These are phyloP conservation scores for Drosophila quinaria DNA, from an alignment of 2,888 invertebrate species.

Conservation along the genomic window DNA sequence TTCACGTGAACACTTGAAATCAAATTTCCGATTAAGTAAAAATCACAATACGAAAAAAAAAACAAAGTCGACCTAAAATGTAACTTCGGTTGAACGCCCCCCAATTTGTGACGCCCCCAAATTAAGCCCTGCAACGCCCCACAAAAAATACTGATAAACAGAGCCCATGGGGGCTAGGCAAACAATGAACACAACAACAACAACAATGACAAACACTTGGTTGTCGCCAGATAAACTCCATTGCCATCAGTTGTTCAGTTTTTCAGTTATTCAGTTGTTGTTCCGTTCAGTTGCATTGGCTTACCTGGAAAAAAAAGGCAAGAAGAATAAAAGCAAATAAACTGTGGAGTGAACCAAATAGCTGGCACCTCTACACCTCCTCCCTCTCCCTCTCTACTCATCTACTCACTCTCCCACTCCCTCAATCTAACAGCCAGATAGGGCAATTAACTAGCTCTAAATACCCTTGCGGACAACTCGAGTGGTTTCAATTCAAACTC, in stretches of 20 bases:
- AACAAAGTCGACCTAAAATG: background rate
- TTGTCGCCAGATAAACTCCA: slow-evolving; percentile 51
- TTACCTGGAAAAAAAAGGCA: slow-evolving; percentile 45
- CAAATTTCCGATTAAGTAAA: background rate
- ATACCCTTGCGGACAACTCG: slow-evolving; percentile 18
- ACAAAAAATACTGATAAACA: slow-evolving; percentile 40
- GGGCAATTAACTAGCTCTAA: slow-evolving; percentile 1
- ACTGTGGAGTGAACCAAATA: slow-evolving; percentile 35
- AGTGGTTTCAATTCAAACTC: background rate
- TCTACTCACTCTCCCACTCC: slow-evolving; percentile 6
- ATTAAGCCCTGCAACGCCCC: slow-evolving; percentile 39
- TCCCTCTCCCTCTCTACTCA: background rate
- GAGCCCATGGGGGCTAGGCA: slow-evolving; percentile 32
- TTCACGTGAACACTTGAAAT: too few species aligned
- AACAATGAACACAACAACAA: slow-evolving; percentile 36
- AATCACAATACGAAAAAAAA: background rate
- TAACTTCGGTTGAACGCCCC: slow-evolving; percentile 43
- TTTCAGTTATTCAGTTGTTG: slow-evolving; percentile 13
- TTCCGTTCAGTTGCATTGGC: slow-evolving; percentile 15
- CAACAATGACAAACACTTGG: slow-evolving; percentile 46
- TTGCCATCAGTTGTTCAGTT: slow-evolving; percentile 23
- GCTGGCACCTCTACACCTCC: slow-evolving; percentile 26
- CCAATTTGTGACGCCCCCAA: slow-evolving; percentile 37
- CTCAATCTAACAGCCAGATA: slow-evolving; percentile 15
- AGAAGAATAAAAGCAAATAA: slow-evolving; percentile 25